phyloP scores from a whole-genome alignment of 2,113 vertebrate genomes.

The Caloenas nicobarica region DNA sequence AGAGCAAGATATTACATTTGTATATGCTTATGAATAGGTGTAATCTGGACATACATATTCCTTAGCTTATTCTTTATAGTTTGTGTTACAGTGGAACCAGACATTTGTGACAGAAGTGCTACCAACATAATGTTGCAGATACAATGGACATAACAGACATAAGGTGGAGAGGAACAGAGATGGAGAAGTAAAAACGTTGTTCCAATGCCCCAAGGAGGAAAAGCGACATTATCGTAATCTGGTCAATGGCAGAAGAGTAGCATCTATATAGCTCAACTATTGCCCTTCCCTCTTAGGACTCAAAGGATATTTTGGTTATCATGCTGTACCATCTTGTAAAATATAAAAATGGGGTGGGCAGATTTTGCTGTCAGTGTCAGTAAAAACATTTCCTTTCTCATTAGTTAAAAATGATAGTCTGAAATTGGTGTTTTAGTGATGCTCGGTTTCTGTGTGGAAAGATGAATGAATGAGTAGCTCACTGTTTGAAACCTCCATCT shows the following conservation, averaged over 20 bases:
- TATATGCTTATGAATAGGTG: constrained; percentile 55
- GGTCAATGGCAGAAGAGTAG: not conserved
- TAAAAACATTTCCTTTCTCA: constrained; percentile 34
- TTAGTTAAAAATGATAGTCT: constrained; percentile 53
- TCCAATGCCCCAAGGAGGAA: not conserved
- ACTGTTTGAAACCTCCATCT: constrained; percentile 50
- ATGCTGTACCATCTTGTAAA: not conserved
- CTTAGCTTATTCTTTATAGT: not conserved
- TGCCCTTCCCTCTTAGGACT: constrained; percentile 12
- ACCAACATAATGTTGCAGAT: not conserved
- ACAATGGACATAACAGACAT: not conserved
- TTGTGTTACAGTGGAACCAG: not conserved
- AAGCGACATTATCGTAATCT: not conserved
- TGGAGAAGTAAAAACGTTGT: not conserved
- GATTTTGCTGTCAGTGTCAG: constrained; percentile 14
- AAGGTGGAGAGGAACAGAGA: not conserved
- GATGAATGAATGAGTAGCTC: constrained; percentile 37
- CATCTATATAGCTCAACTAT: not conserved
- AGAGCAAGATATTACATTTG: constrained; percentile 20
- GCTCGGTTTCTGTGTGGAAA: constrained; percentile 32
- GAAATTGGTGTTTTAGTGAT: constrained; percentile 37
- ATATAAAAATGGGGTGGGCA: not conserved
- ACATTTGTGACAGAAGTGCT: not conserved
- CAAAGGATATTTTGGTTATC: constrained; percentile 42
- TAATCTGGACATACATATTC: not conserved